Conservation (phyloP, 1,140 invertebrate genomes). For the Metopolophium dirhodum region DNA sequence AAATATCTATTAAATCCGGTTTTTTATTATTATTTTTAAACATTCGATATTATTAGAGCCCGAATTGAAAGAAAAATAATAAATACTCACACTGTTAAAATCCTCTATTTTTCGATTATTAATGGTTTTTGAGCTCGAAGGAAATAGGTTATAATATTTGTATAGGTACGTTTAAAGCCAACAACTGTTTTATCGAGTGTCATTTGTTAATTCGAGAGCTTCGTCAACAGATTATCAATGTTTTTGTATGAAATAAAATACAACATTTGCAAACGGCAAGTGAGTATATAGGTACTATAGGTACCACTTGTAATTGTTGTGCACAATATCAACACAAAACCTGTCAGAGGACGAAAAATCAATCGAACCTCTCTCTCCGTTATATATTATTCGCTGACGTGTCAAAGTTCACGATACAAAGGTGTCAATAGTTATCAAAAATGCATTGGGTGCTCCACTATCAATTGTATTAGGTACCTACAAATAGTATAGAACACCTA, state of each 20-base stretch:
- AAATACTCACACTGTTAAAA: neutral
- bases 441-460: neutral
- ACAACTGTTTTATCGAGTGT: neutral
- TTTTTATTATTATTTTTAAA: too few species aligned
- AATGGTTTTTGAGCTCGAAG: neutral
- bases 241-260: neutral
- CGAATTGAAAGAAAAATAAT: too few species aligned
- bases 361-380: neutral
- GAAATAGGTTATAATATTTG: neutral
- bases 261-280: neutral
- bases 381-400: neutral
- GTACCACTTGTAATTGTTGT: neutral
- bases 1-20: too few species aligned
- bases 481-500: too few species aligned
- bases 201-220: neutral
- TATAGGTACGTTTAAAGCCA: neutral
- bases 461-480: neutral
- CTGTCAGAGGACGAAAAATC: constrained; percentile 6
- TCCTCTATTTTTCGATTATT: neutral
- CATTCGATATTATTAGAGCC: neutral
- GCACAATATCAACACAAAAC: neutral
- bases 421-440: neutral
- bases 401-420: neutral
- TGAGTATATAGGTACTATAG: neutral
- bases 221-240: neutral